Base-by-base conservation (phyloP, 2,888 invertebrate genomes). In the Spilosoma lubricipeda region DNA sequence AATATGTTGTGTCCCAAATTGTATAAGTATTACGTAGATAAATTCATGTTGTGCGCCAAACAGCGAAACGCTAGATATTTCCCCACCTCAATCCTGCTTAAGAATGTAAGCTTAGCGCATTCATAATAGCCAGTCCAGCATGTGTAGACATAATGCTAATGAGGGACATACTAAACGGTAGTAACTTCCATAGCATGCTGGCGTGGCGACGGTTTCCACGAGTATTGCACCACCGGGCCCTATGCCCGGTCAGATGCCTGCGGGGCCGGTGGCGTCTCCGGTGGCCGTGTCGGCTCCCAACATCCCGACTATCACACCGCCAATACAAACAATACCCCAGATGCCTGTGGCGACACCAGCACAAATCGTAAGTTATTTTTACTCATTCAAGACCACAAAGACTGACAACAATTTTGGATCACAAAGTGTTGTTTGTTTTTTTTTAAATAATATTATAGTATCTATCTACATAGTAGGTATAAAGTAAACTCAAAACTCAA, bases 171-270 rank as follows among this genome's bases (percentile, higher is more conserved):
- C 73, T 78, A 73, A 79, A 73, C 59, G 71, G 27, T 56, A 20
- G 33, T 75, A 70, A 72, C 42, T 71, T 42, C 78, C 77, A 77
- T 90, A 94, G 92, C 94, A 93, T 75, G 91, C 95, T 5, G 95
- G 95, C n/a, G 94, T 93, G 68, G 89, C 93, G 66, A 94, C 95
- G 13, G 92, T 94, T 70, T 93, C 95, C 4, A 94, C 95, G 39
- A 94, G 94, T 75, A 85, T 93, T 64, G 93, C 95, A 7, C 88
- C 90, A n/a, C 91, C 91, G 59, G 89, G 88, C 0, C 90, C 88
- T 27, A 88, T 93, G 75, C 83, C 88, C 20, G 87, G 86, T 13
- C 91, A 88, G 73, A 89, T 92, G 88, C 87, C 91, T 0, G 74
- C 89, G 4, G 87, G 90, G 2, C 77, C 88, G 3, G 88, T 82